Percentiles rank a stretch among this genome's conserved stretches.
Evolutionary conservation across 1,140 invertebrate genomes (phyloP).

Genomic region (Heliothis virescens): DNA sequence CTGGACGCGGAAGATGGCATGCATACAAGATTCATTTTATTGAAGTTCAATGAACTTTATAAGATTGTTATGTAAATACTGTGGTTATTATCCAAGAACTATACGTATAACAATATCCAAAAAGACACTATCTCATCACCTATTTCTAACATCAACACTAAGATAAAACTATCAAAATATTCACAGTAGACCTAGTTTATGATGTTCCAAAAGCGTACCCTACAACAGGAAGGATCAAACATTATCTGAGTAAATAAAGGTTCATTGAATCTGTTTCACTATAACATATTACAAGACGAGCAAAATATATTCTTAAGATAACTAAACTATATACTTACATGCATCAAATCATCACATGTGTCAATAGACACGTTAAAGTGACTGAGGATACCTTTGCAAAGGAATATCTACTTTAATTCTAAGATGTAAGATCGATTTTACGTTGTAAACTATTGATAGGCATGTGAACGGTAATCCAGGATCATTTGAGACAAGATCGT

Average conservation of each 20-base stretch:
- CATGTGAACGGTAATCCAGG: conserved; percentile 64
- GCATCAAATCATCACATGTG: conserved; percentile 61
- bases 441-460: conserved; percentile 30
- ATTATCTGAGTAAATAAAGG: conserved; percentile 23
- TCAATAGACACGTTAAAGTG: conserved; percentile 59
- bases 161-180: background rate
- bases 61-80: too few relatives aligned
- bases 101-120: too few relatives aligned
- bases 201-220: background rate
- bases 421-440: conserved; percentile 13
- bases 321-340: conserved; percentile 54
- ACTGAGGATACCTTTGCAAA: background rate
- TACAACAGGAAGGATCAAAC: conserved; percentile 21
- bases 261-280: conserved; percentile 13
- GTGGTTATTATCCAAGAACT: too few relatives aligned
- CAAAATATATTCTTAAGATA: conserved; percentile 54
- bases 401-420: conserved; percentile 46
- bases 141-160: too few relatives aligned
- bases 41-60: too few relatives aligned
- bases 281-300: conserved; percentile 42
- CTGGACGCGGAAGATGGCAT: too few relatives aligned
- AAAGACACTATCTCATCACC: too few relatives aligned
- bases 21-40: too few relatives aligned
- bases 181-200: background rate
- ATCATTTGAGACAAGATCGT: conserved; percentile 64